phyloP scores from a whole-genome alignment of 2,113 vertebrate species.

The Prolemur simus region DNA sequence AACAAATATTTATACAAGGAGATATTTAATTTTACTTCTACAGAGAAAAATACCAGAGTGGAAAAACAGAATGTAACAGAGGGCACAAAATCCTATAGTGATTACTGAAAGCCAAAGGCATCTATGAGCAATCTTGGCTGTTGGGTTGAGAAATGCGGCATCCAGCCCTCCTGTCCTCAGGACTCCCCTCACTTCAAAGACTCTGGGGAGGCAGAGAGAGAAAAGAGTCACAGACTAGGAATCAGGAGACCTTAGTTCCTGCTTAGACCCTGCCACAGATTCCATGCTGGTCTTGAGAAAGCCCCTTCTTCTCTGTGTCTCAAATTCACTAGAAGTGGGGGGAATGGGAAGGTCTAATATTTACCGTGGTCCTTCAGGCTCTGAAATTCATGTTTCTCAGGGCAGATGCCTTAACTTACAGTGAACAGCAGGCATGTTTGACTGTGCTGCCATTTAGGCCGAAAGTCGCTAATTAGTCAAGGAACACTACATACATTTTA shows the following conservation, averaged over 20 bases:
- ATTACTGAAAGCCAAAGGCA: not conserved
- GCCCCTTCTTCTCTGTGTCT: not conserved
- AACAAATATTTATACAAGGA: not conserved
- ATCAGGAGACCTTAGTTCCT: not conserved
- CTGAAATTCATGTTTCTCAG: not conserved
- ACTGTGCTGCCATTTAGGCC: constrained; percentile 66
- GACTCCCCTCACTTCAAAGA: not conserved
- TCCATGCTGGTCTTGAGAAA: not conserved
- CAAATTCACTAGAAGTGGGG: not conserved
- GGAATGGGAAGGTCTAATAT: not conserved
- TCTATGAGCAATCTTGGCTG: not conserved
- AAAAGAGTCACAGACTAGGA: not conserved
- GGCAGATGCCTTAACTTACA: constrained; percentile 37
- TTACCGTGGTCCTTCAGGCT: not conserved
- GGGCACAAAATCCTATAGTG: not conserved
- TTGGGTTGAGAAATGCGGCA: rapidly evolving
- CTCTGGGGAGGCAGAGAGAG: not conserved
- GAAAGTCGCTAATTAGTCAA: constrained; percentile 74
- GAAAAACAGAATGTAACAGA: not conserved
- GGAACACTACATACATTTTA: constrained; percentile 52
- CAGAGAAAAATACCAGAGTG: not conserved
- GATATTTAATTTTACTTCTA: not conserved
- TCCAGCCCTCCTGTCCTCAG: rapidly evolving
- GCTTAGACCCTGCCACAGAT: not conserved
- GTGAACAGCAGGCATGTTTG: constrained; percentile 54